Conservation (phyloP, 2,888 invertebrate species). For the Uloborus plumipes region DNA sequence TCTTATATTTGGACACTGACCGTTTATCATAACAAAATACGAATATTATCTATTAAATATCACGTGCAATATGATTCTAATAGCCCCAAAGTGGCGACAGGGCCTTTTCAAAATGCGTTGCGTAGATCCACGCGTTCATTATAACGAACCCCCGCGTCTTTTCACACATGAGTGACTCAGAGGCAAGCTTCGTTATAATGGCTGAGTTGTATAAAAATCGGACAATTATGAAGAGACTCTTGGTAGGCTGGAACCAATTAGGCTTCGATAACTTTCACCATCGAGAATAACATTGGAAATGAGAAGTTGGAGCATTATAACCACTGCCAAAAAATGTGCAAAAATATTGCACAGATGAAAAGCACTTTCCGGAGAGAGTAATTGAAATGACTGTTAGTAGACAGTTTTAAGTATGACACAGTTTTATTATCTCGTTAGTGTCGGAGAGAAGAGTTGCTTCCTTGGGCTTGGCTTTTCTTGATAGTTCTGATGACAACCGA, state of each 20-base stretch:
- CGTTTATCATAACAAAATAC: neutral
- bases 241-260: no score
- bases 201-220: no score
- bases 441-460: neutral
- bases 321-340: neutral
- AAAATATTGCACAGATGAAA: constrained; percentile 18
- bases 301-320: no score
- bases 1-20: no score
- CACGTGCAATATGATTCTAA: neutral
- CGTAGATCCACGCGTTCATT: no score
- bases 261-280: no score
- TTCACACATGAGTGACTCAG: constrained; percentile 19
- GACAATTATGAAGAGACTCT: no score
- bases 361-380: constrained; percentile 8
- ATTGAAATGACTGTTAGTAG: constrained; percentile 15
- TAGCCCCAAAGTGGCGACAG: no score
- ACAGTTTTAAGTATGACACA: constrained; percentile 20
- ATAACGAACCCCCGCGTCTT: neutral
- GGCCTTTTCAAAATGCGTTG: no score
- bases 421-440: constrained; percentile 20
- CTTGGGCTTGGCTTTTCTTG: neutral
- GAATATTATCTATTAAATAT: neutral
- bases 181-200: no score
- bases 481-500: neutral
- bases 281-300: no score